Percentiles rank a stretch among this genome's conserved stretches.
These are phyloP conservation scores for Pandemis corylana DNA, from an alignment of 2,888 invertebrate genomes.

Conservation along the genomic window DNA sequence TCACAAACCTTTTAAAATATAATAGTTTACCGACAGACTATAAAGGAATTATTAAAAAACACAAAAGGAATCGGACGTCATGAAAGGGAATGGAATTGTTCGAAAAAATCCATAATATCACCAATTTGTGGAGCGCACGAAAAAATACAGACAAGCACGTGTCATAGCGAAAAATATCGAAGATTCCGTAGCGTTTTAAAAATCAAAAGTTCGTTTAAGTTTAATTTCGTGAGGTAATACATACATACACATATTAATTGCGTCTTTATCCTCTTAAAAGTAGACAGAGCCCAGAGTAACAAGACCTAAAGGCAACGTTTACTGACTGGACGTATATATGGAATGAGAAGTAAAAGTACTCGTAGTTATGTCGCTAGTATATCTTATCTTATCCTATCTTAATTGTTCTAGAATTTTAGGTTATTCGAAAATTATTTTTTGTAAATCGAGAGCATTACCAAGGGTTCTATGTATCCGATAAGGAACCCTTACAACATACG, in stretches of 20 bases:
- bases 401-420: no score
- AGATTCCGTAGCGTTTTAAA: slow-evolving; percentile 33
- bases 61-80: slow-evolving; percentile 34
- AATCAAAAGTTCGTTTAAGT: neutral
- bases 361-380: no score
- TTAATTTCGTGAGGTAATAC: no score
- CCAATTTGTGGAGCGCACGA: slow-evolving; percentile 44
- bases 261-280: no score
- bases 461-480: slow-evolving; percentile 44
- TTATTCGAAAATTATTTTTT: no score
- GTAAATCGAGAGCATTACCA: neutral
- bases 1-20: neutral
- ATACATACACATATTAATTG: no score
- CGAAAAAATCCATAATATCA: slow-evolving; percentile 47
- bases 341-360: no score
- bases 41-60: slow-evolving; percentile 46
- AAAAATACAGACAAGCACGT: slow-evolving; percentile 24
- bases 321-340: no score
- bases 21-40: slow-evolving; percentile 22
- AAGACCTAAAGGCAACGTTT: no score
- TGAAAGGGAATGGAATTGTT: slow-evolving; percentile 28
- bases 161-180: neutral
- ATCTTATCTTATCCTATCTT: no score
- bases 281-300: no score
- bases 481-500: slow-evolving; percentile 51